Percentiles rank a stretch among this genome's conserved stretches.
phyloP scores from a whole-genome alignment of 2,888 invertebrate species.

The Tryphoninae sp. region DNA sequence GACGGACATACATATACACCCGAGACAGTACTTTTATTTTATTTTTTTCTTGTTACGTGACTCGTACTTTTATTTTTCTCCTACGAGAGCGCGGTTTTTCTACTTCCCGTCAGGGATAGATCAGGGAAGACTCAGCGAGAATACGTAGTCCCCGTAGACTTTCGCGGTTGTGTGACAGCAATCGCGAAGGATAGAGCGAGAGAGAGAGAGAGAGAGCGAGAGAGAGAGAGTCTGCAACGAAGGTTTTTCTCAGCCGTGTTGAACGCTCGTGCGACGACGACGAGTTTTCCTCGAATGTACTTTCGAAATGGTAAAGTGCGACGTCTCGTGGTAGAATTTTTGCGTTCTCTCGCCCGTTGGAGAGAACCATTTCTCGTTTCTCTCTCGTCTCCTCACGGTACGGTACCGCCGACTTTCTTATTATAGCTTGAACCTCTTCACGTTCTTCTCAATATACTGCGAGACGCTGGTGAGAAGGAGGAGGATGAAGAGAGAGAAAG shows the following conservation, averaged over 20 bases:
- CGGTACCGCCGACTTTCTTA: slow-evolving; percentile 55
- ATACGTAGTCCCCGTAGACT: slow-evolving; percentile 38
- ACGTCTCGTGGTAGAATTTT: slow-evolving; percentile 46
- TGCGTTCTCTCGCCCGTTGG: slow-evolving; percentile 23
- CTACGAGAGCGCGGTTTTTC: slow-evolving; percentile 8
- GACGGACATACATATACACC: slow-evolving; percentile 1
- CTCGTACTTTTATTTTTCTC: slow-evolving; percentile 26
- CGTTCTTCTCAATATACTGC: slow-evolving; percentile 9
- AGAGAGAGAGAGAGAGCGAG: neutral
- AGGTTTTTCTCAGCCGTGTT: slow-evolving; percentile 18
- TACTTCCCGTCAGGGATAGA: slow-evolving; percentile 18
- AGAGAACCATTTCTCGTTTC: neutral
- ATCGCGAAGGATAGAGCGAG: slow-evolving; percentile 17
- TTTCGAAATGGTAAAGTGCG: slow-evolving; percentile 45
- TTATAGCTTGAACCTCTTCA: slow-evolving; percentile 50
- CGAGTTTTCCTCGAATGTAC: slow-evolving; percentile 51
- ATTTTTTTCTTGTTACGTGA: slow-evolving; percentile 29
- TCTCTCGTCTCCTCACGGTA: slow-evolving; percentile 45
- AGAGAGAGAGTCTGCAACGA: neutral
- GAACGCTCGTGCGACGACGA: slow-evolving; percentile 16
- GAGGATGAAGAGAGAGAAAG: neutral
- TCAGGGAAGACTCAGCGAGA: slow-evolving; percentile 41
- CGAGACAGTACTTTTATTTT: neutral
- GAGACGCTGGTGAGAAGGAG: neutral
- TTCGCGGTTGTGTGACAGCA: slow-evolving; percentile 34